These are phyloP conservation scores for Catostomus latipinnis DNA, from an alignment of 2,797 vertebrate species.

Conservation along the genomic window DNA sequence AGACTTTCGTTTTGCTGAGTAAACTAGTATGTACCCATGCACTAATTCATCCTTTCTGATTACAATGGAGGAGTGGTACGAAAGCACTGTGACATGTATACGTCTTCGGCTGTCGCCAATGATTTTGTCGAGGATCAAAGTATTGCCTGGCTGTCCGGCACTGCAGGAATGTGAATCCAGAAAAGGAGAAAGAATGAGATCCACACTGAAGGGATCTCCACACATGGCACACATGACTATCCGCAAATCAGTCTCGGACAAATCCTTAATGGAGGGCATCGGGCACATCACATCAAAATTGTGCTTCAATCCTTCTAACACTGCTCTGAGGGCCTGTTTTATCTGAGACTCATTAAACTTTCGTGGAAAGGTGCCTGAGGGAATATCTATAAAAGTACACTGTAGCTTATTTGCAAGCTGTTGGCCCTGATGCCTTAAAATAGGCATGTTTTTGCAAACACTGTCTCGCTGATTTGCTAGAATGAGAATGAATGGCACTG, in stretches of 20 bases:
- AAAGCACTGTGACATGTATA: slow-evolving; percentile 96
- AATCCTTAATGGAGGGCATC: slow-evolving; percentile 93
- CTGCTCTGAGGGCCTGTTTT: slow-evolving; percentile 93
- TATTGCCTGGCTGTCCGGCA: slow-evolving; percentile 95
- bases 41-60: slow-evolving; percentile 97
- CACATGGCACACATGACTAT: slow-evolving; percentile 99
- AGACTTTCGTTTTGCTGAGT: slow-evolving; percentile 95
- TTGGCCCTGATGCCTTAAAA: slow-evolving; percentile 96
- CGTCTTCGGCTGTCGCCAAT: slow-evolving; percentile 92
- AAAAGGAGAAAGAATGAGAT: slow-evolving; percentile 98
- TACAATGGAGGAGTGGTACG: slow-evolving; percentile 97
- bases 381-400: slow-evolving; percentile 97
- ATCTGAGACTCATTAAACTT: slow-evolving; percentile 98
- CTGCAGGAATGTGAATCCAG: slow-evolving; percentile 97
- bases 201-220: slow-evolving; percentile 97
- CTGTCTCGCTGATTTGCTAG: slow-evolving; percentile 95
- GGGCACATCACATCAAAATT: slow-evolving; percentile 92
- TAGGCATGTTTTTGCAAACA: slow-evolving; percentile 93
- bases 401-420: slow-evolving; percentile 98
- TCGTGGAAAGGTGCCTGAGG: slow-evolving; percentile 89
- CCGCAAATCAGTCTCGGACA: slow-evolving; percentile 94
- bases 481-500: slow-evolving; percentile 94
- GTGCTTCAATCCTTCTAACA: slow-evolving; percentile 94
- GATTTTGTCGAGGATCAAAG: slow-evolving; percentile 96
- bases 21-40: slow-evolving; percentile 97